Base-by-base conservation (phyloP, 2,888 invertebrate species). In the Leptarthrus brevirostris region DNA sequence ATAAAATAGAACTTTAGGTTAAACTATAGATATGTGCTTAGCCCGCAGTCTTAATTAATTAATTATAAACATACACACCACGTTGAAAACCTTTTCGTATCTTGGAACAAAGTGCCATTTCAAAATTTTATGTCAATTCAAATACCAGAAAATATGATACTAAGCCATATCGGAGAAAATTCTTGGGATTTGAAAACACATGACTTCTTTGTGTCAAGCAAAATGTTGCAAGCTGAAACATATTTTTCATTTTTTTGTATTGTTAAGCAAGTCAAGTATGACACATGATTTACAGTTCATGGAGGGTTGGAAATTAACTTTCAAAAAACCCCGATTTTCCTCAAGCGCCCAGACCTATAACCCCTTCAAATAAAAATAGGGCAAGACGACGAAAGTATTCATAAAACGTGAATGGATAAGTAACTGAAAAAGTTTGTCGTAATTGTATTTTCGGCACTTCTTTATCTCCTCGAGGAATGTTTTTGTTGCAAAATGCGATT, bases 221-320 rank as follows among this genome's bases (percentile, higher is more conserved):
- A 34, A 49, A 69, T 10, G 12, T 3, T 40, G 2, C 12, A 40
- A 40, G 40, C 40, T 5, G 12, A 40, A 5, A 30, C 8, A 40
- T 40, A 18, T 52, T 30, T 30, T 52, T 69, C 69, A 30, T 34
- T 24, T 20, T 22, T 26, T 6, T 8, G 8, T 22, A 22, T 49
- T 69, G 52, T 69, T 49, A 47, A 47, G 47, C 24, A 66, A 66
- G 34, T 49, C 49, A 30, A 47, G 26, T 66, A 56, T 72, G 72
- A 72, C 72, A 72, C 54, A 40, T 72, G 72, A 72, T 58, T 72
- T 72, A 47, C 56, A 26, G 36, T 47, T 22, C 20, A 34, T 24
- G 58, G 58, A 72, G 72, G 72, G 58, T 56, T 72, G 24, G 16
- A 72, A 72, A 72, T 72, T 72, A 72, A 44, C 58, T 58, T 56